phyloP scores from a whole-genome alignment of 2,113 vertebrate species.

The Xiphophorus couchianus region DNA sequence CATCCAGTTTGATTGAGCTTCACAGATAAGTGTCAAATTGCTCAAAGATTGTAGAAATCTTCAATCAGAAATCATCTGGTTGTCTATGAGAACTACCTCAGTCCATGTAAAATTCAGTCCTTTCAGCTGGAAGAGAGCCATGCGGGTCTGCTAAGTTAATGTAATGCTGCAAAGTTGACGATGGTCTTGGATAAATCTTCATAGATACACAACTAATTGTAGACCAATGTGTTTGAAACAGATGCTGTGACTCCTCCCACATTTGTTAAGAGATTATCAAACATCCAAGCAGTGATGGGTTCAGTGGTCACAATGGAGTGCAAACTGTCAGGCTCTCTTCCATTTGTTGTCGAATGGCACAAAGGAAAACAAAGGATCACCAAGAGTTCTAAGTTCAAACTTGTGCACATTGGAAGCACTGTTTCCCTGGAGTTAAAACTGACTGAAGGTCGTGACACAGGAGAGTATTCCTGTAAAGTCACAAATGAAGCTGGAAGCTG shows the following conservation, averaged over 20 bases:
- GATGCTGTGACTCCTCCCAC: slow-evolving; percentile 89
- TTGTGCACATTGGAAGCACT: slow-evolving; percentile 82
- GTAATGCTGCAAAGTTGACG: slow-evolving; percentile 85
- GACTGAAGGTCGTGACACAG: slow-evolving; percentile 85
- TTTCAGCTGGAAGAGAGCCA: slow-evolving; percentile 41
- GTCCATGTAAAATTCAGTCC: slow-evolving; percentile 83
- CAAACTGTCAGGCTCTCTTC: slow-evolving; percentile 89
- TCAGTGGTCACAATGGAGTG: slow-evolving; percentile 88
- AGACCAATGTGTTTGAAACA: slow-evolving; percentile 76
- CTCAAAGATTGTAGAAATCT: slow-evolving; percentile 88
- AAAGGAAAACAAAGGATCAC: slow-evolving; percentile 88
- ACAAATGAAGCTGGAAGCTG: slow-evolving; percentile 87
- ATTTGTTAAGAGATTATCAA: slow-evolving; percentile 88
- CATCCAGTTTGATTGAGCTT: slow-evolving; percentile 88
- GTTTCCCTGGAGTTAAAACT: slow-evolving; percentile 84
- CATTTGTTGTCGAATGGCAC: slow-evolving; percentile 88
- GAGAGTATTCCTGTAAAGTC: slow-evolving; percentile 88
- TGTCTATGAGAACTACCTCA: slow-evolving; percentile 82
- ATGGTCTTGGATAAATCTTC: slow-evolving; percentile 82
- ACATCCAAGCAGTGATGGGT: slow-evolving; percentile 86
- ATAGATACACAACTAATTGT: slow-evolving; percentile 14
- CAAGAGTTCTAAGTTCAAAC: slow-evolving; percentile 85
- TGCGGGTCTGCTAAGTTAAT: slow-evolving; percentile 77
- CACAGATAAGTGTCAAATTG: slow-evolving; percentile 90
- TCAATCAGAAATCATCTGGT: slow-evolving; percentile 81